Base-by-base conservation (phyloP, 2,888 invertebrate genomes). In the Dryobotodes eremita region DNA sequence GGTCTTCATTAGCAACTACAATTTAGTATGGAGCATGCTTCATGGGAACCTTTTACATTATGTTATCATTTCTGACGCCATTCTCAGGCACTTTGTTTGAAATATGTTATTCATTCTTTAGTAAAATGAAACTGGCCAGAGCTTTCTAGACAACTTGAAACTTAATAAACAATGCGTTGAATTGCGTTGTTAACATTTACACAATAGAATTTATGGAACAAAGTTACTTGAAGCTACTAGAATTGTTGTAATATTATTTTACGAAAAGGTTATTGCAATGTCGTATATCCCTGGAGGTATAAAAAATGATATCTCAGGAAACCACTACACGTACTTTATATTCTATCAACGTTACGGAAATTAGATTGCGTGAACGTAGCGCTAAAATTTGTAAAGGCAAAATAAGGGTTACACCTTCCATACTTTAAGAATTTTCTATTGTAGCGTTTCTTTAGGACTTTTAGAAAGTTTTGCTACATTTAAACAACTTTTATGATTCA, bases 1-100 rank as follows among this genome's bases (percentile, higher is more conserved):
- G 73, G 77, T 79, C 79, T 83, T 85, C 85, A 87, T 89, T 89
- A 87, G 71, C 74, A 82, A 81, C 82, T 79, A 73, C 77, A 64
- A 80, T 88, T 83, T 77, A 55, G 70, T 65, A 36, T 73, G 65
- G 65, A 75, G 77, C 59, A 57, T 80, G 61, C 74, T 81, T 64
- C 78, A 87, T 59, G 80, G 50, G 53, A 64, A 70, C 66, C 77
- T 85, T 79, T 75, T 72, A 78, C 73, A 79, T 81, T 77, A 66
- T 69, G 64, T 64, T 83, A 50, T 77, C 61, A 83, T 86, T 86
- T 80, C 73, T 76, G 62, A 74, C 62, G 57, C 42, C 48, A 55
- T 72, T 72, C 57, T 65, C 26, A 36, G 31, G 57, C 50, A 78
- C 71, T 77, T 70, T 59, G 68, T 75, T 68, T 76, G 71, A 84